Evolutionary conservation across 2,113 vertebrate species (phyloP), one percentile per base, ranked within the genome.

Genomic region (Glaucomys volans): DNA sequence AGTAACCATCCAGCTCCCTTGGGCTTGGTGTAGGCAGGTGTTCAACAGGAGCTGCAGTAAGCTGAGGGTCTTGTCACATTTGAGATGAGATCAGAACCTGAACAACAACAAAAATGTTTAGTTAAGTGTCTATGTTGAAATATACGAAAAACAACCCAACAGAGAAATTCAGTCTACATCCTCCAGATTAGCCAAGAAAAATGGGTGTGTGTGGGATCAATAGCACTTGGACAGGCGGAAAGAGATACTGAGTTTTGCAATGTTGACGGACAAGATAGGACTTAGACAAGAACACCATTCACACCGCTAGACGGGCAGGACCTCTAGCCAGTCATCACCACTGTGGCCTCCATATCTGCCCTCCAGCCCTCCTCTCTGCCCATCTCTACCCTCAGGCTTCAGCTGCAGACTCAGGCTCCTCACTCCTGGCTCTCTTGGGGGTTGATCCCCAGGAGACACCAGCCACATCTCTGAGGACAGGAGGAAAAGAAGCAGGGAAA

Each of bases 331-430:
- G 50, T 17, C 30, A 28, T 5, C 10, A 2, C 30, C 20, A 59
- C 22, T 7, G 2, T 22, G 62, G 14, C 24, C n/a, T 57, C n/a
- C 54, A 6, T 20, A 40, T 8, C n/a, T 0, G 0, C 1, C n/a
- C 8, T 72, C 5, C 2, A 22, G 10, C 17, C 6, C 2, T n/a
- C 6, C 2, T n/a, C 26, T 17, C 54, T 3, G 6, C 2, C 12
- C 20, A 9, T 42, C 57, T 62, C 28, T 75, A n/a, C 14, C 13
- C 5, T 6, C 42, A 8, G 7, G 4, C 37, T 47, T n/a, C 14
- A 18, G 67, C 2, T 7, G 52, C 16, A 2, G 22, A 40, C 14
- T 44, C 17, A 17, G 52, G 4, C 2, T 16, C 3, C 6, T 28
- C 40, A 2, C 57, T n/a, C 57, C 44, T 11, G 5, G 22, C 44